Base-by-base conservation (phyloP, 2,113 vertebrate species). In the Potamarius usumacintae region DNA sequence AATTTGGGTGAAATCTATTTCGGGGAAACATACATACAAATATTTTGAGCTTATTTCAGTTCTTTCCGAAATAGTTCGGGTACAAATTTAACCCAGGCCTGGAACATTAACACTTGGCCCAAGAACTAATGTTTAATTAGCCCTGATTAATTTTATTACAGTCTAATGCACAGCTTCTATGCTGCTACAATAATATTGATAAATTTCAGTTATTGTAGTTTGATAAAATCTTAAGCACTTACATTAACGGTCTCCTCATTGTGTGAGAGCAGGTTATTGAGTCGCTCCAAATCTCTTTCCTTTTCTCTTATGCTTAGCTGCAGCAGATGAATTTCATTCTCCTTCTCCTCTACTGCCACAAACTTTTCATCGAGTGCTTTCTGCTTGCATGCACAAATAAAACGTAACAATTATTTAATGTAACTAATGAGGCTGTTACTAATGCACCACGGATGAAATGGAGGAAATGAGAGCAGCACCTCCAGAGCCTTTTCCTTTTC, bases 401-500 rank as follows among this genome's bases (percentile, higher is more conserved):
- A 30, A n/a, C 15, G 22, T 14, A 5, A 62, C 67, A 14, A 79
- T 30, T 50, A 88, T 48, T 77, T 57, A 1, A 60, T 42, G 55
- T 9, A 15, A 18, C 25, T 9, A n/a, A 30, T 15, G 15, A 27
- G 48, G n/a, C 10, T 53, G 27, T 78, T 53, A 62, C 20, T 53
- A 5, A 57, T 5, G 25, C 14, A 34, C 3, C 52, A 27, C 65
- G 10, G 17, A 63, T n/a, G 12, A n/a, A 18, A 77, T 15, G 57
- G 20, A 85, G 1, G 34, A 78, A 27, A 80, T 65, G 20, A 90
- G 7, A 67, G 62, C 55, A 77, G 2, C 62, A 96, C 96, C 94
- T 96, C 95, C 69, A 96, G 88, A 60, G 94, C 95, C 58, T 90
- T 93, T 76, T 96, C 96, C 83, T 96, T 96, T 87, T 96, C 95